Percentiles rank a stretch among this genome's conserved stretches.
Conservation (phyloP, 2,888 invertebrate species). For the Terebella lapidaria region DNA sequence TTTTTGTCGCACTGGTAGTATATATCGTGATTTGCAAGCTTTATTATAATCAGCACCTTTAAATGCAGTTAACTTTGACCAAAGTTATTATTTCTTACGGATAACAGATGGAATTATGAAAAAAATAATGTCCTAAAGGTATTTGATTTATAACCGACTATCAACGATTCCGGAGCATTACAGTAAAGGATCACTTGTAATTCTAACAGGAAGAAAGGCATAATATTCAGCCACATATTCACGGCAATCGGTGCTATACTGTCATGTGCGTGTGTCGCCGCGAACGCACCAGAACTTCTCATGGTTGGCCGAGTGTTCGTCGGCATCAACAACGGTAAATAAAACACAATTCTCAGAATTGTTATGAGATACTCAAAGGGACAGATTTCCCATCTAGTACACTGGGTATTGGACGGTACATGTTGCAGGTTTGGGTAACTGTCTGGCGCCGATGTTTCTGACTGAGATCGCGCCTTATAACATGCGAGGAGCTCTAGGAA, state of each 20-base stretch:
- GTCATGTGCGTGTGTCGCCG: conserved; percentile 65
- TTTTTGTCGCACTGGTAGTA: too few species aligned
- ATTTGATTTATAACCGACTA: too few species aligned
- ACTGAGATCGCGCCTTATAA: conserved; percentile 82
- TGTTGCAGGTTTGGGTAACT: conserved; percentile 70
- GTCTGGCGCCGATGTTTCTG: conserved; percentile 81
- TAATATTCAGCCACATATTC: conserved; percentile 73
- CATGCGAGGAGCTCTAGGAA: conserved; percentile 70
- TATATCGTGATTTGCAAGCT: too few species aligned
- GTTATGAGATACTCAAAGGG: not conserved
- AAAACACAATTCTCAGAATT: not conserved
- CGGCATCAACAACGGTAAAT: conserved; percentile 62
- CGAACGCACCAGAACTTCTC: conserved; percentile 65
- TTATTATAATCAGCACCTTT: too few species aligned
- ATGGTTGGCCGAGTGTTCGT: conserved; percentile 72
- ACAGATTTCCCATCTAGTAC: too few species aligned
- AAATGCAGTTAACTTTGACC: too few species aligned
- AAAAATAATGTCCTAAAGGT: too few species aligned
- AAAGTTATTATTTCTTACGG: too few species aligned
- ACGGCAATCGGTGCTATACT: conserved; percentile 66
- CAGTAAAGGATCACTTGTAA: too few species aligned
- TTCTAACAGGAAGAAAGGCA: conserved; percentile 62
- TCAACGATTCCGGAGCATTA: too few species aligned
- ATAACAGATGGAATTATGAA: too few species aligned
- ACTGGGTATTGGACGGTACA: too few species aligned